Percentiles rank a stretch among this genome's conserved stretches.
Evolutionary conservation across 2,113 vertebrate genomes (phyloP).

Genomic region (Ivindomyrus marchei): DNA sequence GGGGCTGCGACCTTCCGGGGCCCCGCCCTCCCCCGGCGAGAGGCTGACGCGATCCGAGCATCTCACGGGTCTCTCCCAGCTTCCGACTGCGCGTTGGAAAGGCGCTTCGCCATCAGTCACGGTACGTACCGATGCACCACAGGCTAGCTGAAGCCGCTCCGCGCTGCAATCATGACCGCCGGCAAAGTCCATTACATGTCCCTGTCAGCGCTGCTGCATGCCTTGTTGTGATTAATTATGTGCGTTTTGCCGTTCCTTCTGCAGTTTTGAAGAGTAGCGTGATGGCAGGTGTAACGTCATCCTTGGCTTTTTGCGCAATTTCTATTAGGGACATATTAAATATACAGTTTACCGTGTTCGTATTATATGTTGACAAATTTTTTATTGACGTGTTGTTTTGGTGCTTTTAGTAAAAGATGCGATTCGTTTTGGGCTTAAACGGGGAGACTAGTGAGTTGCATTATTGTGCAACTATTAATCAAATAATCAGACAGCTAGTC

Average conservation of each 20-base stretch:
- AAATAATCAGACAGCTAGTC: neutral
- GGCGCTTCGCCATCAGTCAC: neutral
- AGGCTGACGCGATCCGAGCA: slow-evolving; percentile 3
- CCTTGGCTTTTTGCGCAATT: neutral
- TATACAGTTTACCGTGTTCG: neutral
- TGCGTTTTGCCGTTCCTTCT: neutral
- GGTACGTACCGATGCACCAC: slow-evolving; percentile 3
- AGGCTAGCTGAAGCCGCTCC: neutral
- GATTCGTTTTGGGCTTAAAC: neutral
- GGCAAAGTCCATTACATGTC: neutral
- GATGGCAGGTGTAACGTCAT: neutral
- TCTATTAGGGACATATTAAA: neutral
- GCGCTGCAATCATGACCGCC: neutral
- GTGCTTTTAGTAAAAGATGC: neutral
- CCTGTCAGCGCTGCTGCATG: neutral
- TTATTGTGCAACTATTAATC: neutral
- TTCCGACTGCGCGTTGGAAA: neutral
- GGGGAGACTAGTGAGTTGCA: neutral
- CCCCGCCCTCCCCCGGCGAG: slow-evolving; percentile 21
- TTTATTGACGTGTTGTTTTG: neutral
- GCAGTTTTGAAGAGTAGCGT: neutral
- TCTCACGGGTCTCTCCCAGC: slow-evolving; percentile 15
- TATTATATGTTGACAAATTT: neutral
- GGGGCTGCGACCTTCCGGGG: neutral
- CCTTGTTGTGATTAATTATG: neutral